These are phyloP conservation scores for Luffia ferchaultella DNA, from an alignment of 2,888 invertebrate genomes.

Conservation along the genomic window DNA sequence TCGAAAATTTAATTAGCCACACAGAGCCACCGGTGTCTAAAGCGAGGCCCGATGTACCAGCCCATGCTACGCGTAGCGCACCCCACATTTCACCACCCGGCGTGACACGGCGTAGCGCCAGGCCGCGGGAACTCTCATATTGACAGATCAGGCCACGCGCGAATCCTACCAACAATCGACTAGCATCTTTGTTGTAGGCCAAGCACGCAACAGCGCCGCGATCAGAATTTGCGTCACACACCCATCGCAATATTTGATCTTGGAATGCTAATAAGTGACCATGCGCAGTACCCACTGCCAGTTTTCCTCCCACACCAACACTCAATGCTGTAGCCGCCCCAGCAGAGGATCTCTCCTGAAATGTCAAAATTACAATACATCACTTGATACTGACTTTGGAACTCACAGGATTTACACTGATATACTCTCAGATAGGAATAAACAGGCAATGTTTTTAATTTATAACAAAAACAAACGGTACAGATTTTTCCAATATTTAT, in stretches of 20 bases:
- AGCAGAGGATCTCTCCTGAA: constrained; percentile 86
- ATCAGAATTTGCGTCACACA: constrained; percentile 72
- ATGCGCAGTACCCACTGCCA: constrained; percentile 95
- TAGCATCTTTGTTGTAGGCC: constrained; percentile 87
- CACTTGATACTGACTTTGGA: too few relatives aligned
- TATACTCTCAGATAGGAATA: too few relatives aligned
- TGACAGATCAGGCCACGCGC: constrained; percentile 88
- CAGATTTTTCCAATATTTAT: too few relatives aligned
- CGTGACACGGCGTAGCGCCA: constrained; percentile 46
- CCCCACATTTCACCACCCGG: constrained; percentile 60
- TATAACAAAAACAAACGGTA: too few relatives aligned
- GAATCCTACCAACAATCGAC: constrained; percentile 78
- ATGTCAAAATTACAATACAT: constrained; percentile 19
- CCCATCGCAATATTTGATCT: constrained; percentile 91
- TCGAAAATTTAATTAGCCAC: constrained; percentile 89
- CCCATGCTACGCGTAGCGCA: constrained; percentile 50
- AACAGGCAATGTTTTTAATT: too few relatives aligned
- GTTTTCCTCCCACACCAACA: constrained; percentile 71
- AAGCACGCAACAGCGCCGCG: constrained; percentile 85
- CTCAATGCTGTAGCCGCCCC: constrained; percentile 88
- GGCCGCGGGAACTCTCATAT: constrained; percentile 81
- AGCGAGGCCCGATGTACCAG: constrained; percentile 47
- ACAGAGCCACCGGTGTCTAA: constrained; percentile 96
- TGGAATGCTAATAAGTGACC: constrained; percentile 81
- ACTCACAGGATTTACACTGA: too few relatives aligned